Evolutionary conservation across 2,797 vertebrate genomes (phyloP).

Genomic region (Smutsia temminckii): DNA sequence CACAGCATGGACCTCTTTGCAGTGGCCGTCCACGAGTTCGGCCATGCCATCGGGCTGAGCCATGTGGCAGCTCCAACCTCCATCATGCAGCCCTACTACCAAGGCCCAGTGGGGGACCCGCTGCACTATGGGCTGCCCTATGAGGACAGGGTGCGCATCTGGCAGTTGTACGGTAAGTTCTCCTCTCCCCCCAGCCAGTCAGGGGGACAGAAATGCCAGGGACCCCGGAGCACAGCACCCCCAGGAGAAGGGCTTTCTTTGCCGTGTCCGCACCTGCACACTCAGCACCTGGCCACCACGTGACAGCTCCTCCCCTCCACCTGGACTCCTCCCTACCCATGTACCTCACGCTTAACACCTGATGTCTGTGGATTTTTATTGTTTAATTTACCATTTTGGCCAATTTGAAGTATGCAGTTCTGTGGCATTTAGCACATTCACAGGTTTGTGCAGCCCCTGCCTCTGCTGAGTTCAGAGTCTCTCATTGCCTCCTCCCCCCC

Average conservation of each 20-base stretch:
- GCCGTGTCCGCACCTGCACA: accelerated
- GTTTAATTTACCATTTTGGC: not conserved
- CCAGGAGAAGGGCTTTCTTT: not conserved
- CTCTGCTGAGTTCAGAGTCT: not conserved
- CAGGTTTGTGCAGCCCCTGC: not conserved
- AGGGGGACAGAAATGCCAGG: not conserved
- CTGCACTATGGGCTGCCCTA: slow-evolving; percentile 96
- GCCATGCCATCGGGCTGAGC: slow-evolving; percentile 96
- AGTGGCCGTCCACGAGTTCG: slow-evolving; percentile 97
- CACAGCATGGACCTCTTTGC: slow-evolving; percentile 97
- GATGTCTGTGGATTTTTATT: no score
- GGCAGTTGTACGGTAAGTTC: slow-evolving; percentile 95
- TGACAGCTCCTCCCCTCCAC: no score
- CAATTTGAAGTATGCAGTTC: accelerated
- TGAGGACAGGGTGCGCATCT: slow-evolving; percentile 95
- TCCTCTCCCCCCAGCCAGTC: not conserved
- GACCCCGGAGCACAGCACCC: not conserved
- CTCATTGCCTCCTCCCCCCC: not conserved
- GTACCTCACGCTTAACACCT: no score
- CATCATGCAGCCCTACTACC: slow-evolving; percentile 98
- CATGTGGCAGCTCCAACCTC: slow-evolving; percentile 94
- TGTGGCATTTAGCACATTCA: not conserved
- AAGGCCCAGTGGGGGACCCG: slow-evolving; percentile 96
- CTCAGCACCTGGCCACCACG: not conserved
- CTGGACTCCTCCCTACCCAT: not conserved